Base-by-base conservation (phyloP, 2,888 invertebrate genomes). In the Phragmatobia fuliginosa region DNA sequence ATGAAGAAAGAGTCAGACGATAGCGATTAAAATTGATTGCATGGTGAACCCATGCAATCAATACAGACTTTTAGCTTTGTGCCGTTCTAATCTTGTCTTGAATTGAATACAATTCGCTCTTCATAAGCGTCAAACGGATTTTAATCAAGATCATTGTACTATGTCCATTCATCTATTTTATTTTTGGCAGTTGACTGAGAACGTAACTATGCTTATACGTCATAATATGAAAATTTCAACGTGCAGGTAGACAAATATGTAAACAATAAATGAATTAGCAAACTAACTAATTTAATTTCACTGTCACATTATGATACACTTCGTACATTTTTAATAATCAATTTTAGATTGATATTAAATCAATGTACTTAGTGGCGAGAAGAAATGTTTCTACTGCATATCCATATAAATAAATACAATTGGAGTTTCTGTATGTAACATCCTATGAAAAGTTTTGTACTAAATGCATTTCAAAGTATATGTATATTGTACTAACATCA, bases 1-100 rank as follows among this genome's bases (percentile, higher is more conserved):
- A 79, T 75, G 73, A 38, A 67, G 56, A 78, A 72, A 76, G 72
- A 75, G 68, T 71, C 59, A 64, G 70, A 69, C 31, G 32, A 52
- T 71, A 71, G 76, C 61, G 73, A 80, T 80, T 75, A 74, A 77
- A 73, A 81, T 75, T 67, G 67, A 74, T 78, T 81, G 56, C 31
- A 66, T 58, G 36, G 52, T 75, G 72, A 71, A n/a, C n/a, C n/a
- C n/a, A n/a, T n/a, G n/a, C n/a, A n/a, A n/a, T n/a, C 73, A 66
- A 79, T 79, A 78, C 73, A 81, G 69, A 49, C 73, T 77, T 63
- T 68, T 64, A 67, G 28, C 75, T 76, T 67, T 28, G 76, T 71
- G 69, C 62, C 58, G 62, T 62, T 72, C 72, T 71, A 66, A 71
- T 78, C 67, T 75, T 67, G 64, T 70, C 78, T 70, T 75, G 66